Base-by-base conservation (phyloP, 2,888 invertebrate genomes). In the Heliconius erato region DNA sequence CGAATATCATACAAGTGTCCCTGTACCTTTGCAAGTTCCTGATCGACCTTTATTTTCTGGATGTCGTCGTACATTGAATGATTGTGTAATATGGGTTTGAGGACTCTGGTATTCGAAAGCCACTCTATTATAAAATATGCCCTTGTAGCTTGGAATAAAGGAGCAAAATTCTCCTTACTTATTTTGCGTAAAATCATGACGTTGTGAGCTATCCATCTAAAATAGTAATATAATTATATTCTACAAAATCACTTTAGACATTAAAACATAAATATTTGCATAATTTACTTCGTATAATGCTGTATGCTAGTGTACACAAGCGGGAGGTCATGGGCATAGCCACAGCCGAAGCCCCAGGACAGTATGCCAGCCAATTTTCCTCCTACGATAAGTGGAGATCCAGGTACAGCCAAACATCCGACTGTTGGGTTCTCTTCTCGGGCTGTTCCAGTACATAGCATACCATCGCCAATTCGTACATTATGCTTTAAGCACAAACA, bases 331-430 rank as follows among this genome's bases (percentile, higher is more conserved):
- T 90, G 85, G 0, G 82, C 84, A 84, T 92, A 94, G 3, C 94
- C 93, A 80, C 95, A 95, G 78, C 94, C 94, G 74, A 91, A 92
- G 32, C 95, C 95, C 94, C 94, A 95, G 0, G 95, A 95, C 79
- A 88, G 89, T 0, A 95, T n/a, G 0, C 90, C 95, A 0, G 86
- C 85, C 16, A 95, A 90, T 1, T 83, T 83, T 0, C 89, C 92
- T 0, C 82, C 44, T 2, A 91, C 85, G 32, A 94, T 93, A 5
- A 95, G 89, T 0, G 94, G 92, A 0, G 95, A 95, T 0, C 95
- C 95, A 0, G 95, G 95, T 11, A 92, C 93, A 0, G 90, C 95
- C 80, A 94, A 74, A 83, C 95, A 95, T 0, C 91, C 87, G 1
- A 87, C 84, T 76, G 90, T 84, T 3, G 87, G 82, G 14, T 91